A percentile compares a stretch with the other conserved stretches of the same genome.
Conservation (phyloP, 2,888 invertebrate species). For the Netelia virgata region DNA sequence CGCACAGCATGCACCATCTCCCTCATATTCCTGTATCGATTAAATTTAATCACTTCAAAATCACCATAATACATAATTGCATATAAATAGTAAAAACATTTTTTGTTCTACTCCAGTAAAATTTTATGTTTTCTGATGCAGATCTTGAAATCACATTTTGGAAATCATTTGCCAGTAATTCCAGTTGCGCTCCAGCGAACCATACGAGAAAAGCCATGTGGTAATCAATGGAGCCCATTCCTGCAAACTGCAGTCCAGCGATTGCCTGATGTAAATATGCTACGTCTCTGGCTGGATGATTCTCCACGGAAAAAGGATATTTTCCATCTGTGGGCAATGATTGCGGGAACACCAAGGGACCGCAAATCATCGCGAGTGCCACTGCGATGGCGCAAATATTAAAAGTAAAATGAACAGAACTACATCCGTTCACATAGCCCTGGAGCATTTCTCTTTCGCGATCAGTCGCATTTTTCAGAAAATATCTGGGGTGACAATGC, state of each 20-base stretch:
- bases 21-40: slow-evolving; percentile 54
- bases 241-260: slow-evolving; percentile 44
- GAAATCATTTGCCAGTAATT: slow-evolving; percentile 56
- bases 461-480: slow-evolving; percentile 57
- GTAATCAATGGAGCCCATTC: slow-evolving; percentile 61
- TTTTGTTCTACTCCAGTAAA: not conserved
- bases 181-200: slow-evolving; percentile 71
- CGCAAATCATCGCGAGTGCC: slow-evolving; percentile 63
- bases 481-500: slow-evolving; percentile 64
- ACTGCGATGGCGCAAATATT: slow-evolving; percentile 63
- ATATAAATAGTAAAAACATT: not conserved
- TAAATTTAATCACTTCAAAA: not conserved
- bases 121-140: slow-evolving; percentile 52
- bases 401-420: slow-evolving; percentile 61
- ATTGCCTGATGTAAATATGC: slow-evolving; percentile 60
- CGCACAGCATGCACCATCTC: slow-evolving; percentile 55
- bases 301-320: slow-evolving; percentile 64
- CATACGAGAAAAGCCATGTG: slow-evolving; percentile 65
- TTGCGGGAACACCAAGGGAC: slow-evolving; percentile 68
- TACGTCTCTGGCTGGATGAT: slow-evolving; percentile 15
- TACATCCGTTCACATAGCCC: slow-evolving; percentile 66
- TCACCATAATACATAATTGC: not conserved
- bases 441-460: slow-evolving; percentile 65
- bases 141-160: slow-evolving; percentile 13
- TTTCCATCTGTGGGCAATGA: slow-evolving; percentile 62